Evolutionary conservation across 1,140 invertebrate species (phyloP).

Genomic region (Orchestia grillus): DNA sequence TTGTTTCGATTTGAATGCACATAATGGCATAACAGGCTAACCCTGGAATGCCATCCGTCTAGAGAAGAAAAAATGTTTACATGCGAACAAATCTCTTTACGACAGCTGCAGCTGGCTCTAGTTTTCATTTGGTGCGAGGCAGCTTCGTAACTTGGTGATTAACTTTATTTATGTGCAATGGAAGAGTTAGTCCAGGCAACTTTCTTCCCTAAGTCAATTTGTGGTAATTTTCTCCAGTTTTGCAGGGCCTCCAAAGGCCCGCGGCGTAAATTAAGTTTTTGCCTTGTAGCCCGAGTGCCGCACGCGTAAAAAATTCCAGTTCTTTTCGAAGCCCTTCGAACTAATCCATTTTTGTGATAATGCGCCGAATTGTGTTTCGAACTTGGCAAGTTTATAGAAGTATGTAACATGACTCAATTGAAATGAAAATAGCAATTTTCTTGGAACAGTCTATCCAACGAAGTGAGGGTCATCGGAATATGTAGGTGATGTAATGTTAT

Average conservation of each 20-base stretch:
- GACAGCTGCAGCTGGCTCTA: conserved; percentile 26
- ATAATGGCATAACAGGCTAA: neutral
- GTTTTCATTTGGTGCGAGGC: conserved; percentile 41
- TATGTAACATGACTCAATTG: no score
- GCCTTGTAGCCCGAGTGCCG: neutral
- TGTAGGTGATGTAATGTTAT: neutral
- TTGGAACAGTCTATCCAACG: neutral
- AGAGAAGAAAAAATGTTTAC: neutral
- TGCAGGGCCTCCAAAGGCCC: conserved; percentile 21
- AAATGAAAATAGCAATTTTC: neutral
- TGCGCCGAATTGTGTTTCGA: no score
- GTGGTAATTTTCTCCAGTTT: conserved; percentile 48
- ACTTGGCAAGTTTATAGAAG: no score
- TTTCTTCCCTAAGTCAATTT: conserved; percentile 51
- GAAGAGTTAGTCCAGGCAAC: conserved; percentile 38
- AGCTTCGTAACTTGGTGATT: conserved; percentile 44
- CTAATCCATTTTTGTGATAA: neutral
- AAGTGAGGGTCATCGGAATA: neutral
- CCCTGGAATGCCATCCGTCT: neutral
- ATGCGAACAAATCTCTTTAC: neutral
- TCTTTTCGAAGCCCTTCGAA: neutral
- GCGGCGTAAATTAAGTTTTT: conserved; percentile 12
- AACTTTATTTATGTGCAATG: conserved; percentile 57
- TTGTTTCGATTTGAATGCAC: neutral
- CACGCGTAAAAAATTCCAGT: neutral